Base-by-base conservation (phyloP, 2,888 invertebrate species). In the Brenthis ino region DNA sequence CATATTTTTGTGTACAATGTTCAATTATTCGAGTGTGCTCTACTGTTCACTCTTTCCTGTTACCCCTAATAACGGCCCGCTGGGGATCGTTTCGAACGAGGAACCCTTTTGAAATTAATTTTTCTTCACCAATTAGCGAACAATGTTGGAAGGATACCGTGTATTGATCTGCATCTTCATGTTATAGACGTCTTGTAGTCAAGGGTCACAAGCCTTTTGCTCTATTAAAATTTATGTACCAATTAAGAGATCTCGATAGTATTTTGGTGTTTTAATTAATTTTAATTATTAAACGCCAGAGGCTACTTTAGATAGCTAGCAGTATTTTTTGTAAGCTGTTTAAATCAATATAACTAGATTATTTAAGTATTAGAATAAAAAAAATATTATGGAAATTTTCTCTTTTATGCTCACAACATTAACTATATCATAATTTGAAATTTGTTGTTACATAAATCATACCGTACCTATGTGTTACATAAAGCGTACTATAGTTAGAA, bases 81-180 rank as follows among this genome's bases (percentile, higher is more conserved):
- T 64, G 91, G 92, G 92, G 80, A 75, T 86, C 88, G 86, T 89
- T 89, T 74, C 70, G 74, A 74, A 77, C 76, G 77, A 77, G 79
- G 81, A 88, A 90, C 91, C 93, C 91, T 88, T 92, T 89, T 77
- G 77, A 81, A 90, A 92, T 92, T 93, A 92, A 91, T 91, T 92
- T 92, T 93, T 93, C 92, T 91, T 91, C 83, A 80, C 84, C 89
- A 91, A 92, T 91, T 91, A 91, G 86, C 85, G 81, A 82, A 79
- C 79, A 76, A 82, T 89, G 91, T 85, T 84, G 76, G 75, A 82
- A 78, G 84, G 84, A 81, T 76, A 68, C 69, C 63, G 51, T 84
- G 67, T 84, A 86, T 87, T 80, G 88, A 88, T 85, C 85, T 82
- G 79, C 75, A 74, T 73, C 73, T 75, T 77, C 37, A 53, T 64